Evolutionary conservation across 2,888 invertebrate genomes (phyloP).

Genomic region (Proisotoma minuta): DNA sequence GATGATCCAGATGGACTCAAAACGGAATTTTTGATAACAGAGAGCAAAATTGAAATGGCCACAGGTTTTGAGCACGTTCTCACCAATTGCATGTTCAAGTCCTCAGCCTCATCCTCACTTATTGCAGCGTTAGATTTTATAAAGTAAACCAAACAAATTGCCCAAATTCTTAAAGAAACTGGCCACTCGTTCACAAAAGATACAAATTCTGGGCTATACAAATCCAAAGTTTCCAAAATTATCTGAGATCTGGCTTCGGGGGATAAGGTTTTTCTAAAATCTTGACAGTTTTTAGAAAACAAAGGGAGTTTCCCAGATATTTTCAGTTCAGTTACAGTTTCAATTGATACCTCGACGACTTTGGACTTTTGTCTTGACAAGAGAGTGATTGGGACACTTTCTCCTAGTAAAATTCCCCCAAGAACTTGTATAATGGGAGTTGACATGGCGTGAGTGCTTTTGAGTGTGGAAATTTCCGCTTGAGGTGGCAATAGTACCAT

Average conservation of each 20-base stretch:
- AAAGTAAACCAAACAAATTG: conserved; percentile 13
- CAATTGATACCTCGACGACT: conserved; percentile 1
- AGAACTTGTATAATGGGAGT: conserved; percentile 38
- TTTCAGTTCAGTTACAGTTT: background rate
- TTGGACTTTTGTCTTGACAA: conserved; percentile 18
- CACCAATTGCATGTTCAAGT: background rate
- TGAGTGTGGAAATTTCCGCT: conserved; percentile 30
- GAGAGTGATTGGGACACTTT: conserved; percentile 11
- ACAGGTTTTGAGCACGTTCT: background rate
- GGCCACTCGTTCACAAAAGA: conserved; percentile 19
- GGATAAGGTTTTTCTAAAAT: background rate
- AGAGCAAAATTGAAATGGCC: conserved; percentile 10
- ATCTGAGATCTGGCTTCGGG: conserved; percentile 8
- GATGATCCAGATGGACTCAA: conserved; percentile 12
- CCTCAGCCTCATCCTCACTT: background rate
- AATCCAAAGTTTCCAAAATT: conserved; percentile 2
- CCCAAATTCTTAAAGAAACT: conserved; percentile 17
- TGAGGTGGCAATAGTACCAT: conserved; percentile 32
- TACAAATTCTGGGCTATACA: background rate
- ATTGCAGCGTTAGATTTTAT: background rate
- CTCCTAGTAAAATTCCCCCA: conserved; percentile 37
- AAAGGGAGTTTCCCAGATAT: conserved; percentile 7
- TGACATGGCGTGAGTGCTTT: conserved; percentile 31
- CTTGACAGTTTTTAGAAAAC: background rate
- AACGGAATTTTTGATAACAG: conserved; percentile 23